Conservation (phyloP, 2,113 vertebrate species). For the Anolis sagrei region DNA sequence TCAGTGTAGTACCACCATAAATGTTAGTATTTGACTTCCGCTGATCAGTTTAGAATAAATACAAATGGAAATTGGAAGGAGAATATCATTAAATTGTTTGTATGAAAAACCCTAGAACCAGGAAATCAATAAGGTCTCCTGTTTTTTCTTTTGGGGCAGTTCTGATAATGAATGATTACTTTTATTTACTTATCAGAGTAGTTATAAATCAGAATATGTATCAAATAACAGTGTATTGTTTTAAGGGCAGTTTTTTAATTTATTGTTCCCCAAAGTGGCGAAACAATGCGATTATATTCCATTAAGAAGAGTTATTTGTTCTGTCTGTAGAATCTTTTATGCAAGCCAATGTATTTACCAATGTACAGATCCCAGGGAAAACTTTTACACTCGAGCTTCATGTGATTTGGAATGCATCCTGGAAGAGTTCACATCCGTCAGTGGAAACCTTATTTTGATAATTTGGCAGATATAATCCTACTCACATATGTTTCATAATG, state of each 20-base stretch:
- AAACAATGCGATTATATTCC: neutral
- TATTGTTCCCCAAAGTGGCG: neutral
- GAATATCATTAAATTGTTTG: neutral
- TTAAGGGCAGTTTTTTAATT: neutral
- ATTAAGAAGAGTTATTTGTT: slow-evolving; percentile 17
- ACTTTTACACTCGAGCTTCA: slow-evolving; percentile 69
- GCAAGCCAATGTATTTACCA: slow-evolving; percentile 69
- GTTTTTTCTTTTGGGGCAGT: neutral
- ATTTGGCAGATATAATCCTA: slow-evolving; percentile 60
- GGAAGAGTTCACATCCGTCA: slow-evolving; percentile 68
- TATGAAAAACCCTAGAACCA: neutral
- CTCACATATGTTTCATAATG: slow-evolving; percentile 63
- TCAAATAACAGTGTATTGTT: neutral
- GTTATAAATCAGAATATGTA: neutral
- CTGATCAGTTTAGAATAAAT: neutral
- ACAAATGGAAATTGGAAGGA: neutral
- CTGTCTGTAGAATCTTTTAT: slow-evolving; percentile 51
- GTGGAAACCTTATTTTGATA: slow-evolving; percentile 67
- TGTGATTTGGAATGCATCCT: slow-evolving; percentile 67
- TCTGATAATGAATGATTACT: neutral
- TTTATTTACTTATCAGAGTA: neutral
- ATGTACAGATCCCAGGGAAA: slow-evolving; percentile 73
- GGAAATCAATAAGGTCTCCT: neutral
- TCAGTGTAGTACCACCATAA: neutral
- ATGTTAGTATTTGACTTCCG: neutral